Conservation (phyloP, 2,888 invertebrate genomes). For the Heteropelma amictum region DNA sequence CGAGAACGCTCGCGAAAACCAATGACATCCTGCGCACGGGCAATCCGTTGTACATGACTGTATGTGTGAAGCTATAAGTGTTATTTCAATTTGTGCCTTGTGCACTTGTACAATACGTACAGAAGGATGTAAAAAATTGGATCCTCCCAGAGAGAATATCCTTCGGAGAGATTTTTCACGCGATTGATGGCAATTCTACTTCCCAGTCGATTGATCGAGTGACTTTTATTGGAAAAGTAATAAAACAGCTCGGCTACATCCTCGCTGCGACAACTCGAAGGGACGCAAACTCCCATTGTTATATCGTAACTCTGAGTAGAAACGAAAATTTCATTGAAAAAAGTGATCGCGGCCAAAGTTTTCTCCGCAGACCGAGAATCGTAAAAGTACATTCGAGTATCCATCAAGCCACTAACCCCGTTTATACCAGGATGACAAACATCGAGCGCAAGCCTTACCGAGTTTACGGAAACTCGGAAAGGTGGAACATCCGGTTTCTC, state of each 20-base stretch:
- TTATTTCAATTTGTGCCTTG: neutral
- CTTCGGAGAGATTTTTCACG: constrained; percentile 65
- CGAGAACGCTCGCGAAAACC: constrained; percentile 72
- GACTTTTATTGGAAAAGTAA: constrained; percentile 78
- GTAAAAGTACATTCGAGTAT: neutral
- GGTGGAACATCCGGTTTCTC: constrained; percentile 57
- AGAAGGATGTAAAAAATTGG: constrained; percentile 61
- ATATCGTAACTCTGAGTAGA: constrained; percentile 60
- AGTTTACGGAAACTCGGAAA: constrained; percentile 62
- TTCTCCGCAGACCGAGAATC: neutral
- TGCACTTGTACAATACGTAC: constrained; percentile 55
- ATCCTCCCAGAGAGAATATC: constrained; percentile 64
- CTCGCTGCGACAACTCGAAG: constrained; percentile 77
- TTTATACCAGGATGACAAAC: constrained; percentile 56
- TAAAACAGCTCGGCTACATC: constrained; percentile 79
- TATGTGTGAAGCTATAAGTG: neutral
- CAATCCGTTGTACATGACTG: neutral
- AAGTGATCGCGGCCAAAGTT: neutral
- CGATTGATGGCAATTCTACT: constrained; percentile 65
- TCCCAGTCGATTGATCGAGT: no score
- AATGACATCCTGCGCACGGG: constrained; percentile 60
- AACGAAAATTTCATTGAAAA: neutral
- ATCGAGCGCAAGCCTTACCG: constrained; percentile 61
- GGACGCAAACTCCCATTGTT: constrained; percentile 77
- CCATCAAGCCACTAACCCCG: constrained; percentile 55